These are phyloP conservation scores for Grallaria varia DNA, from an alignment of 2,113 vertebrate genomes.

Conservation along the genomic window DNA sequence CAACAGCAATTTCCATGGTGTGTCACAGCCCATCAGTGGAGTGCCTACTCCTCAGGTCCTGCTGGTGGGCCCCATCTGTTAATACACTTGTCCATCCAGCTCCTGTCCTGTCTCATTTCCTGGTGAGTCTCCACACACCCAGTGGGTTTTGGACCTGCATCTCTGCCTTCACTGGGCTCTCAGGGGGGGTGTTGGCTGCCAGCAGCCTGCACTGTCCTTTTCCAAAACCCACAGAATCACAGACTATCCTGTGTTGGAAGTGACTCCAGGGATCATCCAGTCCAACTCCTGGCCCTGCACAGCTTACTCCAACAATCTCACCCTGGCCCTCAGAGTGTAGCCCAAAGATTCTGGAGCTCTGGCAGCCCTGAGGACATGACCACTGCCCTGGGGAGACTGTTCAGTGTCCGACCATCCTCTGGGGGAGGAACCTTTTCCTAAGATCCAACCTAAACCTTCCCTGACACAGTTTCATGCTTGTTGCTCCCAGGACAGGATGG, in stretches of 20 bases:
- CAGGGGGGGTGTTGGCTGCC: not conserved
- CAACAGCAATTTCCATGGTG: not conserved
- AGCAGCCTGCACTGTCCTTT: not conserved
- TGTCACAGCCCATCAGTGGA: not conserved
- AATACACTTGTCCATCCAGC: not conserved
- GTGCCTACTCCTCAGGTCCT: not conserved
- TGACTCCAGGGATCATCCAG: not conserved
- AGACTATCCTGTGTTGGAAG: not conserved
- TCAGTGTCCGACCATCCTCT: not conserved
- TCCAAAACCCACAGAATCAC: not conserved
- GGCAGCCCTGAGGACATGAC: not conserved
- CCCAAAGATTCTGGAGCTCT: not conserved
- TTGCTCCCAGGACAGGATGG: not conserved
- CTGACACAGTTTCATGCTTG: not conserved
- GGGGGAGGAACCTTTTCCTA: not conserved
- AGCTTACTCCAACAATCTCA: not conserved
- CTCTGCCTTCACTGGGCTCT: not conserved
- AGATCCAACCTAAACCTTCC: not conserved
- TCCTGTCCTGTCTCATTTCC: not conserved
- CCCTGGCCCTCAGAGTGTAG: fast-evolving
- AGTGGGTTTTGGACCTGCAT: not conserved
- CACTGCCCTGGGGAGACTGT: not conserved
- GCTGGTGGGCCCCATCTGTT: not conserved
- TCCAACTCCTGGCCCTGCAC: not conserved
- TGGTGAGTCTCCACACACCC: fast-evolving